Conservation (phyloP, 2,797 vertebrate genomes). For the Neoniphon sammara region DNA sequence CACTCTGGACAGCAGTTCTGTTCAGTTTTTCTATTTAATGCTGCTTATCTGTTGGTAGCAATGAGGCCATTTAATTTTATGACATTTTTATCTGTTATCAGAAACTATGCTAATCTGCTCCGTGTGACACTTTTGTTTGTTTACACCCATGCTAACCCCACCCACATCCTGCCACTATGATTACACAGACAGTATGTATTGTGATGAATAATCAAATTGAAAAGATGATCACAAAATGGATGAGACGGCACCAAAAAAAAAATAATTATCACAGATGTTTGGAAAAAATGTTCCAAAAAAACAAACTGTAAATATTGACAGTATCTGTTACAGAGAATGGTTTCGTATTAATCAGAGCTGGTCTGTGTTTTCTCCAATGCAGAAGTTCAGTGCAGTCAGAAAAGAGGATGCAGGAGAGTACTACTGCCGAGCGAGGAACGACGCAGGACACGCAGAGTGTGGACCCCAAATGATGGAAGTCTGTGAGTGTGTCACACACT, state of each 20-base stretch:
- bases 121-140: too few species aligned
- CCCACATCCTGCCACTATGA: too few species aligned
- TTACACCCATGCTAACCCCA: too few species aligned
- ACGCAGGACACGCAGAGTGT: conserved; percentile 90
- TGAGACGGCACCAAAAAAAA: background rate
- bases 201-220: background rate
- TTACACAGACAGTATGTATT: too few species aligned
- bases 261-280: background rate
- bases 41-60: background rate
- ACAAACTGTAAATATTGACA: background rate
- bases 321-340: background rate
- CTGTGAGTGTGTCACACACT: conserved; percentile 86
- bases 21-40: background rate
- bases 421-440: conserved; percentile 91
- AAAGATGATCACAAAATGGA: background rate
- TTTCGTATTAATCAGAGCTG: background rate
- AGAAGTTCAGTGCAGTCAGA: conserved; percentile 91
- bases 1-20: background rate
- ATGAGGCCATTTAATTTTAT: background rate
- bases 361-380: conserved; percentile 33
- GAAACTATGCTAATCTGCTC: conserved; percentile 23
- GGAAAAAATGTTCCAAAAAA: background rate
- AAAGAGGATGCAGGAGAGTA: conserved; percentile 95
- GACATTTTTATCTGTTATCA: background rate
- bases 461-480: conserved; percentile 93